A percentile compares a stretch with the other conserved stretches of the same genome.
Conservation (phyloP, 1,140 invertebrate species). For the Andricus grossulariae region DNA sequence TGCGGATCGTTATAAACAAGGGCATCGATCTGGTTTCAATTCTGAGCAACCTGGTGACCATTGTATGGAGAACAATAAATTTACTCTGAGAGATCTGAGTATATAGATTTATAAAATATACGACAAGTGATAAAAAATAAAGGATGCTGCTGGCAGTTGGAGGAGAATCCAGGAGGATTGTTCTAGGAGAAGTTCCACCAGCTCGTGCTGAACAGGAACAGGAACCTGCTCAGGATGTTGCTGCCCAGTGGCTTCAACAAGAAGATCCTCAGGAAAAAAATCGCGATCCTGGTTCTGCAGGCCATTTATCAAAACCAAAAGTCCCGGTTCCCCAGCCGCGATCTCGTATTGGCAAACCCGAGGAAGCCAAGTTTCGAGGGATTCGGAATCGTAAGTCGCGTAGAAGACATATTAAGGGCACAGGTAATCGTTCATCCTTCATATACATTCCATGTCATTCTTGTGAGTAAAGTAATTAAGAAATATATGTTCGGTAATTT, state of each 20-base stretch:
- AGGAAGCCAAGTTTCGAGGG: conserved; percentile 55
- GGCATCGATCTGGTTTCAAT: conserved; percentile 14
- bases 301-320: conserved; percentile 36
- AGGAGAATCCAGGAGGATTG: conserved; percentile 69
- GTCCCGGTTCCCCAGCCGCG: conserved; percentile 65
- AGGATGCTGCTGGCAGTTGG: conserved; percentile 66
- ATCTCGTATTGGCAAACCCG: conserved; percentile 54
- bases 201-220: conserved; percentile 67
- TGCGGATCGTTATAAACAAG: conserved; percentile 2
- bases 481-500: neutral
- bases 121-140: neutral
- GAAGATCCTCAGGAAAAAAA: conserved; percentile 39
- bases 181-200: conserved; percentile 71
- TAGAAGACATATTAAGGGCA: conserved; percentile 69
- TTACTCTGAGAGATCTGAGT: neutral
- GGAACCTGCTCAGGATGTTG: conserved; percentile 70
- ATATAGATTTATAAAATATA: neutral
- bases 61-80: conserved; percentile 9
- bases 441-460: conserved; percentile 32
- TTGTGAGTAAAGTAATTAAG: conserved; percentile 10
- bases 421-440: conserved; percentile 68
- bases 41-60: conserved; percentile 5
- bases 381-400: conserved; percentile 72
- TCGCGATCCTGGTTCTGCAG: neutral
- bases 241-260: conserved; percentile 67